phyloP scores from a whole-genome alignment of 2,888 invertebrate genomes.

The Plutella xylostella region DNA sequence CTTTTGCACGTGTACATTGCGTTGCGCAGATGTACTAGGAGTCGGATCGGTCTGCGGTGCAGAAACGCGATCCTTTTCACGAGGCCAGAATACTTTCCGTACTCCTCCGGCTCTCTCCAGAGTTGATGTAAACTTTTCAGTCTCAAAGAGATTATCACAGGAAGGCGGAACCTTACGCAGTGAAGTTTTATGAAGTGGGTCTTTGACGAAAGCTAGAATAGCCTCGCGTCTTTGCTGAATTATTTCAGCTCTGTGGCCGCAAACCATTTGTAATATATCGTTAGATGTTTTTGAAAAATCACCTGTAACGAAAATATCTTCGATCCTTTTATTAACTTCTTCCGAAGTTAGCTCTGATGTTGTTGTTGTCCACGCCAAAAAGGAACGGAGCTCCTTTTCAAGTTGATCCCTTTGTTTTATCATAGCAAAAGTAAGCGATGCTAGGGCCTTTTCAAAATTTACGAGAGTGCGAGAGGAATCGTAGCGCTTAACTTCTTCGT shows the following conservation, averaged over 20 bases:
- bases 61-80: not conserved
- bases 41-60: constrained; percentile 1
- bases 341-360: no score
- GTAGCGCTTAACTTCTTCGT: no score
- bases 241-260: constrained; percentile 14
- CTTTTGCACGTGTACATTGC: no score
- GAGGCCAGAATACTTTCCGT: not conserved
- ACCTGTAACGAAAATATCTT: no score
- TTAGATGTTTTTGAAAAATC: not conserved
- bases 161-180: constrained; percentile 8
- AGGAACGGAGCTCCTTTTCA: no score
- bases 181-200: not conserved
- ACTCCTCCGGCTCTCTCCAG: constrained; percentile 9
- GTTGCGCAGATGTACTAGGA: not conserved
- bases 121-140: constrained; percentile 4
- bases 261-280: constrained; percentile 13
- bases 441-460: no score
- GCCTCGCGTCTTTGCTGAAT: constrained; percentile 10
- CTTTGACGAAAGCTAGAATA: not conserved
- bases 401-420: no score
- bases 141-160: constrained; percentile 1
- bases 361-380: no score
- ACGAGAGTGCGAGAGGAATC: no score
- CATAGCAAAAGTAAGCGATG: no score
- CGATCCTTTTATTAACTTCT: no score